Conservation (phyloP, 2,113 vertebrate species). For the Turdus rufiventris region DNA sequence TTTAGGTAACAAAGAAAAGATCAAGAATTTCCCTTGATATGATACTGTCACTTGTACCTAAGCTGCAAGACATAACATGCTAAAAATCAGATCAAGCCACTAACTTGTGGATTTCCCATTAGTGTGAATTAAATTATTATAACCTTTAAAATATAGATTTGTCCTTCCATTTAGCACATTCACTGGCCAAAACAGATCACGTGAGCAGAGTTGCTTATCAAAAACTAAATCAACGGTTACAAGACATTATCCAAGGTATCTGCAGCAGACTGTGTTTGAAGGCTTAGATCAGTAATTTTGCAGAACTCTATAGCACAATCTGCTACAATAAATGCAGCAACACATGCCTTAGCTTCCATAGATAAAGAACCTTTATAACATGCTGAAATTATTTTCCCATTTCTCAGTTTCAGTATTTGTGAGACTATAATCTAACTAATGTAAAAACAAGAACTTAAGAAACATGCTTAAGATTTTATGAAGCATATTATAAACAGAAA, state of each 20-base stretch:
- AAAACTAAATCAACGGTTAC: not conserved
- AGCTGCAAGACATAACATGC: not conserved
- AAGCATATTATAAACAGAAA: not conserved
- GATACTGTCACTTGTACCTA: not conserved
- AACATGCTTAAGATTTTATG: not conserved
- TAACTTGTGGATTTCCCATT: not conserved
- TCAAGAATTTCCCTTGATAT: not conserved
- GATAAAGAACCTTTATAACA: not conserved
- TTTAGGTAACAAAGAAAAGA: not conserved
- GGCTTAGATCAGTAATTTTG: not conserved
- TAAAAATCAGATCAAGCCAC: not conserved
- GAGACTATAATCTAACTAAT: not conserved
- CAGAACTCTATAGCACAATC: not conserved
- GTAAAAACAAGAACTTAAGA: not conserved
- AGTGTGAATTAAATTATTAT: not conserved
- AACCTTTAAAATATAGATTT: not conserved
- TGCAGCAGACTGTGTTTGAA: not conserved
- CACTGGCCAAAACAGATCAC: not conserved
- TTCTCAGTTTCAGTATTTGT: not conserved
- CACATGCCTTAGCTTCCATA: not conserved
- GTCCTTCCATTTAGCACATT: not conserved
- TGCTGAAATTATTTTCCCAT: not conserved
- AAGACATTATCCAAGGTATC: not conserved
- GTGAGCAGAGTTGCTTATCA: not conserved
- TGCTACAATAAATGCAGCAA: not conserved